phyloP scores from a whole-genome alignment of 2,113 vertebrate species.

The Struthio camelus region DNA sequence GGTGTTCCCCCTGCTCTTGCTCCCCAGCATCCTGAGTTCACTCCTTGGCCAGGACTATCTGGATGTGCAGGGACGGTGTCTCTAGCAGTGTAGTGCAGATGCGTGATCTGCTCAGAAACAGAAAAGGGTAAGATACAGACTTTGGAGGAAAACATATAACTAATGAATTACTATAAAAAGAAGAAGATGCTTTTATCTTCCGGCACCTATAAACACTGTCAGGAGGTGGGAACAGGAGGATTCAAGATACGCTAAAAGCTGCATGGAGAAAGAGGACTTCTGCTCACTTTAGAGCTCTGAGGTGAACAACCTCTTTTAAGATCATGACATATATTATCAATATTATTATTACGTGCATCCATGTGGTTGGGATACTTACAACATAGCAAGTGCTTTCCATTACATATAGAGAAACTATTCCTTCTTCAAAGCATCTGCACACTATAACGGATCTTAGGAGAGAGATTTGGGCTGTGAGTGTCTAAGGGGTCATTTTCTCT shows the following conservation, averaged over 20 bases:
- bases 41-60: background rate
- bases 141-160: background rate
- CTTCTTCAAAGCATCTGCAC: background rate
- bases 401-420: background rate
- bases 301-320: background rate
- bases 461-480: background rate
- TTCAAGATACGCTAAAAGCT: background rate
- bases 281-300: background rate
- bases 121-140: background rate
- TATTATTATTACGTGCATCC: background rate
- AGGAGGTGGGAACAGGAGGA: background rate
- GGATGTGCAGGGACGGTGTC: background rate
- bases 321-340: background rate
- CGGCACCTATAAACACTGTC: background rate
- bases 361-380: background rate
- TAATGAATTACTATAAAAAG: background rate
- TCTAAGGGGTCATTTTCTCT: background rate
- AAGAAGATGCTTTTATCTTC: background rate
- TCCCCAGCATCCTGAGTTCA: background rate
- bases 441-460: background rate
- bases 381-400: background rate
- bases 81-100: background rate
- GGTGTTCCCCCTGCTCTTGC: background rate
- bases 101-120: background rate
- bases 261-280: rapidly evolving